A percentile compares a stretch with the other conserved stretches of the same genome.
Evolutionary conservation across 2,113 vertebrate genomes (phyloP).

Genomic region (Canis aureus): DNA sequence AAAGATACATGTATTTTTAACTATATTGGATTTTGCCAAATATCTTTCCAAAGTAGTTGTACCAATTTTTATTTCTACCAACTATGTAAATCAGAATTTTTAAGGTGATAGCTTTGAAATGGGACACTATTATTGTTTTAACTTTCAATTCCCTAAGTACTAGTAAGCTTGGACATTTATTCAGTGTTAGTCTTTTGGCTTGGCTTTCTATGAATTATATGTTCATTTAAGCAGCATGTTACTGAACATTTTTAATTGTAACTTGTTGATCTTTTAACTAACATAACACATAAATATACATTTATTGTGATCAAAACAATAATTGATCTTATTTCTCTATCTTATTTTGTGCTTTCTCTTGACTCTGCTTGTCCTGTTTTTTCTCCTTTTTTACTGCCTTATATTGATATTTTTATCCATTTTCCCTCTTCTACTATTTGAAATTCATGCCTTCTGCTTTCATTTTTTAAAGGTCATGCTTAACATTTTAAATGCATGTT

Average conservation of each 20-base stretch:
- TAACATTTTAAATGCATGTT: conserved; percentile 63
- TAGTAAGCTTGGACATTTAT: neutral
- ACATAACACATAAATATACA: neutral
- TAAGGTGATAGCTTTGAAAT: neutral
- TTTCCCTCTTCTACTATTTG: conserved; percentile 70
- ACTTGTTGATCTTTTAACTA: neutral
- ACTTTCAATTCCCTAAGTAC: neutral
- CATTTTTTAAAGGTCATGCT: conserved; percentile 73
- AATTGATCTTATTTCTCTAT: conserved; percentile 26
- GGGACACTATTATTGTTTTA: neutral
- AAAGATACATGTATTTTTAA: neutral
- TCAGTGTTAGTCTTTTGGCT: neutral
- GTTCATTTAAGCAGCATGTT: neutral
- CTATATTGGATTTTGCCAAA: conserved; percentile 31
- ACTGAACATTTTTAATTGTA: neutral
- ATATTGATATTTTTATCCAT: conserved; percentile 69
- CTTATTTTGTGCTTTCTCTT: conserved; percentile 32
- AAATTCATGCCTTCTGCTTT: conserved; percentile 72
- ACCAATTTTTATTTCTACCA: neutral
- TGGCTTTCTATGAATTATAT: conserved; percentile 9
- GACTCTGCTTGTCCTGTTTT: neutral
- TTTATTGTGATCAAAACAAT: conserved; percentile 6
- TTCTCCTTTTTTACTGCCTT: conserved; percentile 21
- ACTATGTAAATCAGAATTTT: neutral
- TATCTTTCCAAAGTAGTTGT: neutral